Base-by-base conservation (phyloP, 2,113 vertebrate genomes). In the Gracilinanus agilis region DNA sequence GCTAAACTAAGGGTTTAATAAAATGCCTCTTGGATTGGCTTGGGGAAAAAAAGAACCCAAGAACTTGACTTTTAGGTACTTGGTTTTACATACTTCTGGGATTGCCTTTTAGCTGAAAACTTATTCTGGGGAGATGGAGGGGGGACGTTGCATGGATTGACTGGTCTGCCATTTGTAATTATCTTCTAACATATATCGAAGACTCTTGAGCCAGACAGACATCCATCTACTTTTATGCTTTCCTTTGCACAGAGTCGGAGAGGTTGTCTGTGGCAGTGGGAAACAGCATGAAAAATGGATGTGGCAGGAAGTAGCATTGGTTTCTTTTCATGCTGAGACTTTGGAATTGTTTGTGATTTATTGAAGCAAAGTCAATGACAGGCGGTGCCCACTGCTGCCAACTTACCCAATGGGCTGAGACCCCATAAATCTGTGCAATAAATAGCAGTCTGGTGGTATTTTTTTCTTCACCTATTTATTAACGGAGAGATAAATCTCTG, bases 261-360 rank as follows among this genome's bases (percentile, higher is more conserved):
- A 40, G 67, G 56, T 94, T 53, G 53, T 89, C 88, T 92, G 90
- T 92, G 90, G 90, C 25, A 34, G 61, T 75, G 93, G 92, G 44
- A 93, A 95, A 97, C 88, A 27, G 25, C 55, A 93, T 95, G 90
- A 96, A 92, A 97, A 93, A 95, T 91, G 90, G 93, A 89, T 92
- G 34, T 94, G 93, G 92, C n/a, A 93, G 93, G 83, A 92, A 95
- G 27, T 93, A 44, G 67, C 19, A 90, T 96, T 94, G 24, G 13
- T 7, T 94, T 55, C 12, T 75, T 24, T 88, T 96, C 23, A 94
- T 83, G 89, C 53, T 3, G 21, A 21, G 53, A 56, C 92, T 88
- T n/a, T 54, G 40, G 90, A 95, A 88, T 12, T 75, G 0, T 54
- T 92, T 94, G 92, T 40, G n/a, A 95, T 88, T 96, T 94, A 95